These are phyloP conservation scores for Psettodes erumei DNA, from an alignment of 2,113 vertebrate species.

Conservation along the genomic window DNA sequence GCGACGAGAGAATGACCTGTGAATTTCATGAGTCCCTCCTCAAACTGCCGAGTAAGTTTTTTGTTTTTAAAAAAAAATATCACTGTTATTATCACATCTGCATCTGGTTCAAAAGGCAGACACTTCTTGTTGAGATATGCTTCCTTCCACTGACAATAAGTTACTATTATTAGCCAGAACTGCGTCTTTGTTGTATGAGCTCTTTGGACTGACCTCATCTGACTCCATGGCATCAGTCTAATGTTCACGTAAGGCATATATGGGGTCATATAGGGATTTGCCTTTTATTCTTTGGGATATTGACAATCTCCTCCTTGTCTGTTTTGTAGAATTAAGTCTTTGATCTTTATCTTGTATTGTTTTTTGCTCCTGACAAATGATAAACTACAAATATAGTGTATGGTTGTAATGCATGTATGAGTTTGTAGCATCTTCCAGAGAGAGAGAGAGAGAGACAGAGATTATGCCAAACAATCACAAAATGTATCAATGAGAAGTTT, in stretches of 20 bases:
- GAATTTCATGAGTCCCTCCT: slow-evolving; percentile 86
- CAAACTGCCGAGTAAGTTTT: slow-evolving; percentile 84
- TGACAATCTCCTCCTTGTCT: background rate
- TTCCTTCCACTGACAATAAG: slow-evolving; percentile 28
- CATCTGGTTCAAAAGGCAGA: slow-evolving; percentile 15
- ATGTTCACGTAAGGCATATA: background rate
- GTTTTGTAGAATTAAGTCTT: background rate
- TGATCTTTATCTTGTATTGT: background rate
- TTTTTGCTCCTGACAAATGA: background rate
- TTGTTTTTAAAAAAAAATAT: too few species aligned
- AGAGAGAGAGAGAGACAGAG: background rate
- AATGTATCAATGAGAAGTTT: background rate
- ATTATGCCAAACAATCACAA: background rate
- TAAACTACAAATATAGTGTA: background rate
- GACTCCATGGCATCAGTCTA: background rate
- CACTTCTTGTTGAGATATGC: slow-evolving; percentile 42
- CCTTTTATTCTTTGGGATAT: background rate
- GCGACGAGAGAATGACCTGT: slow-evolving; percentile 86
- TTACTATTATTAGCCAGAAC: slow-evolving; percentile 39
- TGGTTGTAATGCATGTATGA: background rate
- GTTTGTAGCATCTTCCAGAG: background rate
- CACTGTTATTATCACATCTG: background rate
- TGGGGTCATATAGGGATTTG: background rate
- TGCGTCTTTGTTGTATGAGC: background rate
- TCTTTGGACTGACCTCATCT: background rate